phyloP scores from a whole-genome alignment of 2,113 vertebrate species.

The Amia ocellicauda region DNA sequence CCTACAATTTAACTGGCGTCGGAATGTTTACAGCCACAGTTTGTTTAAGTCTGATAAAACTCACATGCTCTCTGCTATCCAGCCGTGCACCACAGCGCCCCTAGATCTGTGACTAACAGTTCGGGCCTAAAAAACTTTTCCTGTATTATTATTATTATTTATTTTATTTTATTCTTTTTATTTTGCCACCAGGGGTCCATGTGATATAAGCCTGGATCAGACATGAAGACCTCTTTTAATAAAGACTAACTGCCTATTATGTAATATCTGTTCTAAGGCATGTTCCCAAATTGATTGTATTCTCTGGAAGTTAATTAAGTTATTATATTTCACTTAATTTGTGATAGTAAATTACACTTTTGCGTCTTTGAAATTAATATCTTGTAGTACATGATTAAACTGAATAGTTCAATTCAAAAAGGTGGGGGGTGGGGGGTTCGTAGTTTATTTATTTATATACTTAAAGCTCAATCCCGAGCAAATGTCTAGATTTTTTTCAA shows the following conservation, averaged over 20 bases:
- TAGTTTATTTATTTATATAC: too few relatives aligned
- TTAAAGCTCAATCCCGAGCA: too few relatives aligned
- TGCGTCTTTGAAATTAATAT: conserved; percentile 30
- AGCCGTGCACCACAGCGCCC: not conserved
- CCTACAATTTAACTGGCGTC: conserved; percentile 69
- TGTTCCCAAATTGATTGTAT: conserved; percentile 30
- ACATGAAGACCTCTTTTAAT: conserved; percentile 26
- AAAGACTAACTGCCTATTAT: conserved; percentile 26
- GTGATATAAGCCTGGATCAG: conserved; percentile 10
- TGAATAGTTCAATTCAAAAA: conserved; percentile 5
- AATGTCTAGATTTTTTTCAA: too few relatives aligned
- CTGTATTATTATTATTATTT: not conserved
- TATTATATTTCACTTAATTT: conserved; percentile 37
- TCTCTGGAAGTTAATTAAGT: conserved; percentile 32
- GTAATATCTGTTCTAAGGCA: conserved; percentile 28
- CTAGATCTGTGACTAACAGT: conserved; percentile 1
- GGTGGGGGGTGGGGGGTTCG: not conserved
- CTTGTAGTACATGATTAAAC: conserved; percentile 14
- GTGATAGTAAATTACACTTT: conserved; percentile 31
- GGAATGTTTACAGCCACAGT: conserved; percentile 63
- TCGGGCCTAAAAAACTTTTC: not conserved
- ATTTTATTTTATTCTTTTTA: not conserved
- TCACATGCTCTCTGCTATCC: conserved; percentile 21
- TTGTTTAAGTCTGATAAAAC: conserved; percentile 68
- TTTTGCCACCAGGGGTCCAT: conserved; percentile 19